These are phyloP conservation scores for Onychorhynchus coronatus DNA, from an alignment of 2,113 vertebrate genomes.

Conservation along the genomic window DNA sequence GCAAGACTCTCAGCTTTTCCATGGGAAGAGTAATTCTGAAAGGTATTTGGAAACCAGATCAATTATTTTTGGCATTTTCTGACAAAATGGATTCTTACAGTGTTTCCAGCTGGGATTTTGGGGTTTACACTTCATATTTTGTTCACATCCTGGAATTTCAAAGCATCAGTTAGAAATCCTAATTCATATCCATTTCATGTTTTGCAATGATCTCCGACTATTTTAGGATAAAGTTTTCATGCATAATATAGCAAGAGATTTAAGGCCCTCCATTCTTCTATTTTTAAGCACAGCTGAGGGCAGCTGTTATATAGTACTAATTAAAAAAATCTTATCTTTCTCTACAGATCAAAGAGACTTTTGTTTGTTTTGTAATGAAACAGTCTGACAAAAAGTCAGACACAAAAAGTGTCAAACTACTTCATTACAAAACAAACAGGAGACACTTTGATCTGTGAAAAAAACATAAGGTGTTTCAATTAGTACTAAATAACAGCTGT, in stretches of 20 bases:
- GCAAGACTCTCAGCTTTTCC: not conserved
- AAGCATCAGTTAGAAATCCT: not conserved
- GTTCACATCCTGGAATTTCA: not conserved
- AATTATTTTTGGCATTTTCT: not conserved
- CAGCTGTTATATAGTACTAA: slow-evolving; percentile 36
- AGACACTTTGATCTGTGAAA: slow-evolving; percentile 57
- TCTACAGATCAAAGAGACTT: slow-evolving; percentile 52
- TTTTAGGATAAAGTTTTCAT: not conserved
- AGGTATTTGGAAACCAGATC: not conserved
- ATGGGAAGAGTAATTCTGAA: not conserved
- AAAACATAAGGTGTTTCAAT: slow-evolving; percentile 62
- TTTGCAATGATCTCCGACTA: not conserved
- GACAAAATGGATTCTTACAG: not conserved
- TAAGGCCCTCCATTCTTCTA: not conserved
- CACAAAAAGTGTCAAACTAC: slow-evolving; percentile 30
- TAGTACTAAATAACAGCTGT: slow-evolving; percentile 35
- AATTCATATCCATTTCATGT: not conserved
- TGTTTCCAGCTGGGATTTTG: not conserved
- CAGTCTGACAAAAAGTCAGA: slow-evolving; percentile 43
- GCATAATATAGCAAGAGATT: not conserved
- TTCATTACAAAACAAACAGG: slow-evolving; percentile 63
- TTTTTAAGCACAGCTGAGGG: slow-evolving; percentile 13
- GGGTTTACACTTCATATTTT: not conserved
- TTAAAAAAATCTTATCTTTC: slow-evolving; percentile 47
- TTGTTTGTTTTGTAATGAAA: slow-evolving; percentile 46